A percentile compares a stretch with the other conserved stretches of the same genome.
These are phyloP conservation scores for Heliconius congener DNA, from an alignment of 1,140 invertebrate species.

Conservation along the genomic window DNA sequence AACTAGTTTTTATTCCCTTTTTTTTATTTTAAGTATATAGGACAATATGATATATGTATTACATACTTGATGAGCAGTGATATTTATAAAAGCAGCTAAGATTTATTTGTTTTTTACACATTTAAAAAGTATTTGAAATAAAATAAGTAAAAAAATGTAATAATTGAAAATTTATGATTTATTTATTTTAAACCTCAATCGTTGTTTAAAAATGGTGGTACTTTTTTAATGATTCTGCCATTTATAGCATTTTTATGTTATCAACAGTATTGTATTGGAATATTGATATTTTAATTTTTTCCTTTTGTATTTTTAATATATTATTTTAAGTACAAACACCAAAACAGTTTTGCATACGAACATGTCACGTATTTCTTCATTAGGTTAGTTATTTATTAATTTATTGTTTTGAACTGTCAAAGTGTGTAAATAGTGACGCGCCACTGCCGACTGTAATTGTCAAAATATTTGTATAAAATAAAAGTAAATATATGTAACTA, in stretches of 20 bases:
- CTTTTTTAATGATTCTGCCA: too few species aligned
- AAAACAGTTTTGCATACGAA: neutral
- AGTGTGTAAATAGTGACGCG: slow-evolving; percentile 1
- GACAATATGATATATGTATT: too few species aligned
- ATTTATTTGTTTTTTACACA: neutral
- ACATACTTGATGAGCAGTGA: too few species aligned
- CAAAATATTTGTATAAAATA: slow-evolving; percentile 32
- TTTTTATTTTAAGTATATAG: too few species aligned
- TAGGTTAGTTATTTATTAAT: neutral
- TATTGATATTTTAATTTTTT: too few species aligned
- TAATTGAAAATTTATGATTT: neutral
- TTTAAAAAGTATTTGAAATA: neutral
- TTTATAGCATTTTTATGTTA: too few species aligned
- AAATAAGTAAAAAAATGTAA: neutral
- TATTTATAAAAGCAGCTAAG: too few species aligned
- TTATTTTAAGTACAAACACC: too few species aligned
- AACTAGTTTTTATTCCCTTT: too few species aligned
- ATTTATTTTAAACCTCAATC: neutral
- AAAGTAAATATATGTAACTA: slow-evolving; percentile 39
- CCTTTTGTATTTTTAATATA: too few species aligned
- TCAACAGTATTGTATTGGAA: neutral
- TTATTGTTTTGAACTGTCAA: neutral
- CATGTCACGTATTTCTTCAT: neutral
- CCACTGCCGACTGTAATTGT: slow-evolving; percentile 34
- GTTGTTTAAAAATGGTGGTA: too few species aligned